Evolutionary conservation across 1,140 invertebrate species (phyloP), one percentile per base, ranked within the genome.

Genomic region (Antheraea pernyi): DNA sequence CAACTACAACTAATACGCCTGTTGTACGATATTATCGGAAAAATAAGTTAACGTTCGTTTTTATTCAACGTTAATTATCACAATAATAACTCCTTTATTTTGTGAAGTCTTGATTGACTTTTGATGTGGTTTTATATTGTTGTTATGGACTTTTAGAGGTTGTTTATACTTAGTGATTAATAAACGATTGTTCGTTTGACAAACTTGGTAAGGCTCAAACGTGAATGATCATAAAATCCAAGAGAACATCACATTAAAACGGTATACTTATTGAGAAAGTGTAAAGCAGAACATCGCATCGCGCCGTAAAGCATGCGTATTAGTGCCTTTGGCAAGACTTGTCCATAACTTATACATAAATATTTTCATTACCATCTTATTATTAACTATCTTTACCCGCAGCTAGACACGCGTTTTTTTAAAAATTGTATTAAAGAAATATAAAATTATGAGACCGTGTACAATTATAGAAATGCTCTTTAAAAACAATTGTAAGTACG

Each of bases 321-420:
- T 88, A 88, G 83, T 80, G 82, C 79, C 79, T 74, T 82, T 80
- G 87, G 83, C 88, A 90, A 85, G 86, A 88, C 85, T 86, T 87
- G 81, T 75, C 81, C 80, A 82, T 88, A 86, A 90, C 89, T 85
- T 90, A 90, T 89, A 86, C 86, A 77, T 78, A 89, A 86, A 86
- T 88, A 88, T 91, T 91, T 89, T 89, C 91, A 89, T 91, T 91
- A 88, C 82, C 86, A 86, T 89, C 78, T 77, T 81, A 85, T 80
- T 53, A 53, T 6, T 53, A 42, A 9, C 7, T 42, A 9, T 39
- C 9, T n/a, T n/a, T n/a, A n/a, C n/a, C n/a, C n/a, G n/a, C n/a
- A n/a, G n/a, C n/a, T n/a, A n/a, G n/a, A n/a, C n/a, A n/a, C n/a
- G n/a, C n/a, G n/a, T n/a, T n/a, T n/a, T n/a, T n/a, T n/a, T n/a